Evolutionary conservation across 1,140 invertebrate species (phyloP).

Genomic region (Samia ricini): DNA sequence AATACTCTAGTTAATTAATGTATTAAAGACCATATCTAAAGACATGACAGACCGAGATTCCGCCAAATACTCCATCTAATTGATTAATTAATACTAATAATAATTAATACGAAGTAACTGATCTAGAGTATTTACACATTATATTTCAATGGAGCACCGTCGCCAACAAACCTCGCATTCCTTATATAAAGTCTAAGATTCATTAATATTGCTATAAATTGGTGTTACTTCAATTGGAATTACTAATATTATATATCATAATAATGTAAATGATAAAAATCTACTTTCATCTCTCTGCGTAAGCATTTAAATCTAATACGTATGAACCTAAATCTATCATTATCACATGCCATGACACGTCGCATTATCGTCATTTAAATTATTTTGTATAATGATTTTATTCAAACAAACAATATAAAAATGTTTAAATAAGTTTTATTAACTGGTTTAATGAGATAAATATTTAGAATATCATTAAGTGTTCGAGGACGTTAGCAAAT

Average conservation of each 20-base stretch:
- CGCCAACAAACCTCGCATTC: background rate
- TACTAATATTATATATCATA: constrained; percentile 27
- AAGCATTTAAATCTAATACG: constrained; percentile 63
- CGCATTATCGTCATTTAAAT: background rate
- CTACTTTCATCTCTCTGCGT: constrained; percentile 52
- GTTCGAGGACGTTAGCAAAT: too few relatives aligned
- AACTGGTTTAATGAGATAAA: too few relatives aligned
- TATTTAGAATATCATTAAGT: too few relatives aligned
- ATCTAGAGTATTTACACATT: too few relatives aligned
- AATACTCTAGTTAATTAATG: too few relatives aligned
- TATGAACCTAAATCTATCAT: constrained; percentile 55
- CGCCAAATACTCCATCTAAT: too few relatives aligned
- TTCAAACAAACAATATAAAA: background rate
- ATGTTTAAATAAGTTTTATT: too few relatives aligned
- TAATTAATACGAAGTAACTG: too few relatives aligned
- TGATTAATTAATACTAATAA: too few relatives aligned
- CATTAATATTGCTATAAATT: constrained; percentile 58
- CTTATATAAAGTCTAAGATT: constrained; percentile 72
- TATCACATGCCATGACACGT: constrained; percentile 43
- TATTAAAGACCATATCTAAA: too few relatives aligned
- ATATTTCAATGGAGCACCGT: background rate
- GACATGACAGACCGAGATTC: too few relatives aligned
- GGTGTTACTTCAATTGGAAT: constrained; percentile 66
- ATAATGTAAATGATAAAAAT: constrained; percentile 37
- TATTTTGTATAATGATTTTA: background rate